These are phyloP conservation scores for Malurus cyaneus DNA, from an alignment of 2,113 vertebrate species.

Conservation along the genomic window DNA sequence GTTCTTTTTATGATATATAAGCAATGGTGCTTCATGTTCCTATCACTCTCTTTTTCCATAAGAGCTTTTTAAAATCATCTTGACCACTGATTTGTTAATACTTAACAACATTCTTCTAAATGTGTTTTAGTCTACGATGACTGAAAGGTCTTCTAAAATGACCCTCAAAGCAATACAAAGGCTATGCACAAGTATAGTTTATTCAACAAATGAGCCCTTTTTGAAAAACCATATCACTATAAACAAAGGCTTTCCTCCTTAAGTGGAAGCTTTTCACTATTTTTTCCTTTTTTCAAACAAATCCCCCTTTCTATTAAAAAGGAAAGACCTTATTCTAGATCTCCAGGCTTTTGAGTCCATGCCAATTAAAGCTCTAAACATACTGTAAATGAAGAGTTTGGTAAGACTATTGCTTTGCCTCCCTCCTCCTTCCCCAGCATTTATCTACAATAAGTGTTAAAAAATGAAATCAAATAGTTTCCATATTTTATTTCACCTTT, in stretches of 20 bases:
- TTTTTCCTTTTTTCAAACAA: conserved; percentile 1
- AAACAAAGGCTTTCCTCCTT: conserved; percentile 29
- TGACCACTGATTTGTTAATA: conserved; percentile 35
- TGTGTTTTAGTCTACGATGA: too few species aligned
- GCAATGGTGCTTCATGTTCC: not conserved
- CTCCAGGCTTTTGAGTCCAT: not conserved
- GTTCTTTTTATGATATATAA: not conserved
- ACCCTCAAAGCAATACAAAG: conserved; percentile 14
- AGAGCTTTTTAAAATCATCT: not conserved
- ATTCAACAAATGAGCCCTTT: conserved; percentile 38
- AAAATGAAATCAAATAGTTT: conserved; percentile 58
- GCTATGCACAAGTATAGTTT: not conserved
- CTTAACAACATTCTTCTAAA: conserved; percentile 31
- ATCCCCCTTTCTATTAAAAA: conserved; percentile 11
- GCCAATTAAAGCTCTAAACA: conserved; percentile 32
- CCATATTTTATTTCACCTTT: conserved; percentile 74
- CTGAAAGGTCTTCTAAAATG: not conserved
- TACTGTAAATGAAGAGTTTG: not conserved
- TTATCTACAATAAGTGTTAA: not conserved
- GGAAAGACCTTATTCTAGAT: not conserved
- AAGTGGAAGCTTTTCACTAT: conserved; percentile 40
- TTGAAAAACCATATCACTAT: conserved; percentile 10
- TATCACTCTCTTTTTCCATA: not conserved
- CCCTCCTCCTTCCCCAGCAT: not conserved
- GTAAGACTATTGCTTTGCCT: conserved; percentile 16